Conservation (phyloP, 2,888 invertebrate genomes). For the Bedellia somnulentella region DNA sequence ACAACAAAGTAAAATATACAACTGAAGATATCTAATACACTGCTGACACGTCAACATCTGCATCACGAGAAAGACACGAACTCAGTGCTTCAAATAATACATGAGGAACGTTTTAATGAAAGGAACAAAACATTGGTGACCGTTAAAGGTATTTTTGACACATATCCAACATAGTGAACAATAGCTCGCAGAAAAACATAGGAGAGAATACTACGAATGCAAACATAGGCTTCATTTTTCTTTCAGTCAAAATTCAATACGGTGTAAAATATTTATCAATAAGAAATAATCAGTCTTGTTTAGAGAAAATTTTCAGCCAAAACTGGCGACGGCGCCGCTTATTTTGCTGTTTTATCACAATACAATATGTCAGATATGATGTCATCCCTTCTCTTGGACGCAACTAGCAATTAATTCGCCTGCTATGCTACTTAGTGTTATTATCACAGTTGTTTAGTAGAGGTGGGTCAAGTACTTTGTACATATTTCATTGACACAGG, state of each 20-base stretch:
- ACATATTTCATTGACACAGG: slow-evolving; percentile 53
- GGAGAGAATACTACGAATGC: slow-evolving; percentile 48
- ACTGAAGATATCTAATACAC: slow-evolving; percentile 19
- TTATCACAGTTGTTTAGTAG: slow-evolving; percentile 64
- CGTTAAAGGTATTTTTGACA: slow-evolving; percentile 54
- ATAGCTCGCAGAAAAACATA: slow-evolving; percentile 41
- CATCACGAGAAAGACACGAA: slow-evolving; percentile 43
- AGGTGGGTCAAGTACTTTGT: slow-evolving; percentile 64
- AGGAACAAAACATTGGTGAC: slow-evolving; percentile 31
- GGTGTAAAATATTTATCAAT: slow-evolving; percentile 58
- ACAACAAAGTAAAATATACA: slow-evolving; percentile 48
- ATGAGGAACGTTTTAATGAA: slow-evolving; percentile 30
- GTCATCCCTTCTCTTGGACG: slow-evolving; percentile 63
- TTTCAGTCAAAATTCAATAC: slow-evolving; percentile 57
- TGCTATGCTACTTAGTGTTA: slow-evolving; percentile 64
- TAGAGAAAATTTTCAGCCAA: slow-evolving; percentile 57
- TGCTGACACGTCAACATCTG: slow-evolving; percentile 57
- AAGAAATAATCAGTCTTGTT: slow-evolving; percentile 65
- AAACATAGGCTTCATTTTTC: slow-evolving; percentile 56
- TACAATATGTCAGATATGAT: slow-evolving; percentile 64
- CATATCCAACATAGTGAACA: slow-evolving; percentile 59
- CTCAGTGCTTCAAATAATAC: slow-evolving; percentile 38
- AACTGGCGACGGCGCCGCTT: slow-evolving; percentile 26
- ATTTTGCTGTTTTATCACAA: slow-evolving; percentile 50
- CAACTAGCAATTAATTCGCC: slow-evolving; percentile 60